Percentiles rank a stretch among this genome's conserved stretches.
phyloP scores from a whole-genome alignment of 2,888 invertebrate genomes.

The Xiphydria camelus region DNA sequence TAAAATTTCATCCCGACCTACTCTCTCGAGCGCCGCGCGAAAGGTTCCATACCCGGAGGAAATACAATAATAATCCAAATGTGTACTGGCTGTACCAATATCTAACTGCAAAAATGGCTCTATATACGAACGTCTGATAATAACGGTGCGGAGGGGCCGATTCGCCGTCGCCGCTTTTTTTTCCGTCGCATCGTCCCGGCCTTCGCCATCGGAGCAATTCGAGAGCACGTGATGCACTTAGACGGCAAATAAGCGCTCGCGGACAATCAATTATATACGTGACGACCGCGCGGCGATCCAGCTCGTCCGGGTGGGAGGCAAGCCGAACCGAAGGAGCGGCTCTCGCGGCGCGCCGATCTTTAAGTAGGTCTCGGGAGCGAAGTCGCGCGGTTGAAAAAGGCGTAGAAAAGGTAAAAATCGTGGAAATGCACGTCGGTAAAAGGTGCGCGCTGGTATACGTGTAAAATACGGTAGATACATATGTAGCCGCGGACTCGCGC shows the following conservation, averaged over 20 bases:
- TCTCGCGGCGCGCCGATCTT: constrained; percentile 29
- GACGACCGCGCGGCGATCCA: constrained; percentile 15
- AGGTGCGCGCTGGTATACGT: neutral
- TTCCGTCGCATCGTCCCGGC: no score
- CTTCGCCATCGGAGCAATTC: no score
- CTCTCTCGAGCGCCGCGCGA: no score
- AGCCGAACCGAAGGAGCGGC: constrained; percentile 26
- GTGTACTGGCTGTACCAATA: no score
- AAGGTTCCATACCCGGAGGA: no score
- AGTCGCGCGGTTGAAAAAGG: constrained; percentile 15
- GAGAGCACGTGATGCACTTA: constrained; percentile 18
- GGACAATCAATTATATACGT: constrained; percentile 31
- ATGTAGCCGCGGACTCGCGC: constrained; percentile 6
- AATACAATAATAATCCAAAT: no score
- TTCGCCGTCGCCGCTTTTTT: no score
- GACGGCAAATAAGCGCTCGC: constrained; percentile 28
- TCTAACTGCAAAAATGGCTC: no score
- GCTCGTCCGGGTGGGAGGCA: constrained; percentile 15
- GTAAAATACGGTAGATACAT: neutral
- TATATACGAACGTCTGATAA: no score
- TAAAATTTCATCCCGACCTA: no score
- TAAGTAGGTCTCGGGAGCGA: constrained; percentile 43
- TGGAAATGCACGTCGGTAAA: neutral
- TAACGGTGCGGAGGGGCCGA: no score
- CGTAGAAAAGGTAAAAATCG: constrained; percentile 2